Conservation (phyloP, 2,888 invertebrate genomes). For the Brassicogethes aeneus region DNA sequence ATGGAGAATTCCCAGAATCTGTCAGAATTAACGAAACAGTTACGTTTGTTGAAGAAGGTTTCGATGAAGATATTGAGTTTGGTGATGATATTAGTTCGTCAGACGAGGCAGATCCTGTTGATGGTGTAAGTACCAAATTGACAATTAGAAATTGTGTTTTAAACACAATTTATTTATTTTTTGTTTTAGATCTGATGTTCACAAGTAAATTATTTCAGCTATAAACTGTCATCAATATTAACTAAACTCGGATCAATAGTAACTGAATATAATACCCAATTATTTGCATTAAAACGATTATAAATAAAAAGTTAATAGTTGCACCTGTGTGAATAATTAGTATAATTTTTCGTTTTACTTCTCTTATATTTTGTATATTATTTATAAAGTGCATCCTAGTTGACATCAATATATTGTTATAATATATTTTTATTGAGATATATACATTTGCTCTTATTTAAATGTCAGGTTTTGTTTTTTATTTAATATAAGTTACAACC, state of each 20-base stretch:
- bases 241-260: background rate
- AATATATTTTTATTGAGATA: too few species aligned
- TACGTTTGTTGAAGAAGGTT: conserved; percentile 88
- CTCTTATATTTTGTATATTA: too few species aligned
- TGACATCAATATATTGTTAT: too few species aligned
- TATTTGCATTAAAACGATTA: background rate
- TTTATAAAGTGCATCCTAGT: too few species aligned
- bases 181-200: background rate
- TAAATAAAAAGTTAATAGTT: background rate
- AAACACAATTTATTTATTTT: background rate
- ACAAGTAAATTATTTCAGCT: background rate
- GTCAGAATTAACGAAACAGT: conserved; percentile 95
- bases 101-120: conserved; percentile 64
- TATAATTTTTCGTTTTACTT: too few species aligned
- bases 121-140: conserved; percentile 21
- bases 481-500: too few species aligned
- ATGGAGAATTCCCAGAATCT: conserved; percentile 98
- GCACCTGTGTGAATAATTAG: too few species aligned
- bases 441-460: too few species aligned
- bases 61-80: conserved; percentile 95
- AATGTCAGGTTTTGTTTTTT: too few species aligned
- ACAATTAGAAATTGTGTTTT: background rate
- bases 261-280: background rate
- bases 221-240: background rate
- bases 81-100: conserved; percentile 91